phyloP scores from a whole-genome alignment of 2,888 invertebrate species.

The Pelosia muscerda region DNA sequence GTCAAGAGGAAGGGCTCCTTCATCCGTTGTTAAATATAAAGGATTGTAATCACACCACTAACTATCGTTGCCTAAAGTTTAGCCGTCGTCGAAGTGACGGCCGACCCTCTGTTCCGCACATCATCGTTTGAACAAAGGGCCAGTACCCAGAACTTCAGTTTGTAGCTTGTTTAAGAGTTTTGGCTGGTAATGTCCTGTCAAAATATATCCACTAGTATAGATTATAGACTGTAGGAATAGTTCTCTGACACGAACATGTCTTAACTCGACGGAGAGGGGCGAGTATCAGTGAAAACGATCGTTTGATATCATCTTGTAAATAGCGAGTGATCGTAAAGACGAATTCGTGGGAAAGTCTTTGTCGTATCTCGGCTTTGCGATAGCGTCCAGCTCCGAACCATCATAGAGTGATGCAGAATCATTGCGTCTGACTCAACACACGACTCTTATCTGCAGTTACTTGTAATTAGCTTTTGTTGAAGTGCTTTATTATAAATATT shows the following conservation, averaged over 20 bases:
- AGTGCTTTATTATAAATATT: no score
- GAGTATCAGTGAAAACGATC: background rate
- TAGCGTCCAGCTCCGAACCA: background rate
- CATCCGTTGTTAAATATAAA: conserved; percentile 21
- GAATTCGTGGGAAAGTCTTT: background rate
- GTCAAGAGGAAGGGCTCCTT: conserved; percentile 7
- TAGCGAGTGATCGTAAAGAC: no score
- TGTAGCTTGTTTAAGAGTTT: conserved; percentile 1
- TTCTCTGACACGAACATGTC: background rate
- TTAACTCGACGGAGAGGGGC: background rate
- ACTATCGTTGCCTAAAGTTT: conserved; percentile 26
- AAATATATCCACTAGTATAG: background rate
- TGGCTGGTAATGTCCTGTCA: background rate
- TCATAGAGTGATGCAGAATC: background rate
- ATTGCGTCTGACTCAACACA: no score
- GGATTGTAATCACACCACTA: conserved; percentile 25
- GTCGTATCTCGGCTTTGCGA: background rate
- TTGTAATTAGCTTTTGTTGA: no score
- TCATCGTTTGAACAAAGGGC: conserved; percentile 16
- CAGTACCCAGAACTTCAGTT: background rate
- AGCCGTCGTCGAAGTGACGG: conserved; percentile 28
- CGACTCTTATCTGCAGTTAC: no score
- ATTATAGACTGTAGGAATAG: background rate
- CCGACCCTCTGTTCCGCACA: conserved; percentile 16
- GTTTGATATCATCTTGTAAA: background rate